phyloP scores from a whole-genome alignment of 2,113 vertebrate species.

The Alethe castanea region DNA sequence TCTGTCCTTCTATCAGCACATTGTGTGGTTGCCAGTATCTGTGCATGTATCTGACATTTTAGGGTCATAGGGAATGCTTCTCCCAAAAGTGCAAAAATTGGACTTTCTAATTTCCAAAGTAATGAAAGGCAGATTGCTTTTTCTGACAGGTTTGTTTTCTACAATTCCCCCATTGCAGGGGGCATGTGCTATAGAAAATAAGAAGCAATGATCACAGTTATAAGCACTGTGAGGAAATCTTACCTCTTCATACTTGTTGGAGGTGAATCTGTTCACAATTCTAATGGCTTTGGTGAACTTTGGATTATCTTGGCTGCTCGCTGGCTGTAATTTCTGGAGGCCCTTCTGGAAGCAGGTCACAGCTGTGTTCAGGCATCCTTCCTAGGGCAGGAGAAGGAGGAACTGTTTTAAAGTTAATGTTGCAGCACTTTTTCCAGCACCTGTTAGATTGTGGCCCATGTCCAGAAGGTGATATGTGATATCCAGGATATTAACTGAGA shows the following conservation, averaged over 20 bases:
- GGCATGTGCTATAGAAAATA: not conserved
- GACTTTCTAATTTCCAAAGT: not conserved
- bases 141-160: not conserved
- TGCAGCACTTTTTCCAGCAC: not conserved
- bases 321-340: conserved; percentile 38
- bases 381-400: conserved; percentile 49
- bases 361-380: conserved; percentile 50
- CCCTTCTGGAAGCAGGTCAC: conserved; percentile 69
- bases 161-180: not conserved
- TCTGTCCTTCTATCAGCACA: not conserved
- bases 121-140: not conserved
- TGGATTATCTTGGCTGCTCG: not conserved
- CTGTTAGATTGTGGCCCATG: not conserved
- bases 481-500: not conserved
- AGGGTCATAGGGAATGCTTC: not conserved
- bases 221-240: not conserved
- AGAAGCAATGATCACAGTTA: not conserved
- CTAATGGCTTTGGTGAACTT: not conserved
- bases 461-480: not conserved
- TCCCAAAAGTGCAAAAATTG: not conserved
- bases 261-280: not conserved
- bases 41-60: fast-evolving
- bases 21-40: not conserved
- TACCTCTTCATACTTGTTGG: not conserved
- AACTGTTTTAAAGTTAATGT: not conserved